Evolutionary conservation across 2,888 invertebrate genomes (phyloP).

Genomic region (Hermodice carunculata): DNA sequence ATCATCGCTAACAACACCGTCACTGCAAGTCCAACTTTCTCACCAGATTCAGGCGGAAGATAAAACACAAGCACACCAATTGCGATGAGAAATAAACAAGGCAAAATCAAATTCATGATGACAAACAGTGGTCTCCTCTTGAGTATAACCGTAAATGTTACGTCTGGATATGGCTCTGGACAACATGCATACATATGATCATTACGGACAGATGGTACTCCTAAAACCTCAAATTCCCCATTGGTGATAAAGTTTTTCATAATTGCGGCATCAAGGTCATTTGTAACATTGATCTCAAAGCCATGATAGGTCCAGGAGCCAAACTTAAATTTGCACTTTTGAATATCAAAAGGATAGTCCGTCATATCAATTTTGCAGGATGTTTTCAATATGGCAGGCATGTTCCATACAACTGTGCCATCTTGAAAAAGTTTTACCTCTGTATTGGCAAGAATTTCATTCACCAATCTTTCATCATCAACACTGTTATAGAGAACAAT

Average conservation of each 20-base stretch:
- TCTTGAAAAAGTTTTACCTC: conserved; percentile 14
- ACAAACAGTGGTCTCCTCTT: conserved; percentile 18
- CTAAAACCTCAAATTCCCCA: conserved; percentile 11
- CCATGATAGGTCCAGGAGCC: conserved; percentile 28
- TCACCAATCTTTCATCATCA: conserved; percentile 20
- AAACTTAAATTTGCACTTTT: conserved; percentile 24
- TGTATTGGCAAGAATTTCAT: conserved; percentile 18
- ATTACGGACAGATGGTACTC: conserved; percentile 10
- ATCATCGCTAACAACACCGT: conserved; percentile 22
- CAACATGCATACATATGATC: conserved; percentile 16
- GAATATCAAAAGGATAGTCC: conserved; percentile 28
- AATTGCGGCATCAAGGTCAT: not conserved
- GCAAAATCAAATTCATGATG: conserved; percentile 18
- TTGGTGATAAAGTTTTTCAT: conserved; percentile 15
- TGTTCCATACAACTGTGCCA: conserved; percentile 23
- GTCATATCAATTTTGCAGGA: conserved; percentile 25
- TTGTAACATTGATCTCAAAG: conserved; percentile 18
- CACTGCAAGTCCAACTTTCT: conserved; percentile 20
- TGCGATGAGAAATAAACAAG: conserved; percentile 13
- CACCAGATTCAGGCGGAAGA: conserved; percentile 15
- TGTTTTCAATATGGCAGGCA: conserved; percentile 21
- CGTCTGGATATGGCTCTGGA: conserved; percentile 15
- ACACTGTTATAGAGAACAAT: conserved; percentile 24
- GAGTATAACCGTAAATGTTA: conserved; percentile 12
- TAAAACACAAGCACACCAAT: conserved; percentile 17